Percentiles rank a stretch among this genome's conserved stretches.
phyloP scores from a whole-genome alignment of 2,797 vertebrate genomes.

The Urosaurus nigricauda region DNA sequence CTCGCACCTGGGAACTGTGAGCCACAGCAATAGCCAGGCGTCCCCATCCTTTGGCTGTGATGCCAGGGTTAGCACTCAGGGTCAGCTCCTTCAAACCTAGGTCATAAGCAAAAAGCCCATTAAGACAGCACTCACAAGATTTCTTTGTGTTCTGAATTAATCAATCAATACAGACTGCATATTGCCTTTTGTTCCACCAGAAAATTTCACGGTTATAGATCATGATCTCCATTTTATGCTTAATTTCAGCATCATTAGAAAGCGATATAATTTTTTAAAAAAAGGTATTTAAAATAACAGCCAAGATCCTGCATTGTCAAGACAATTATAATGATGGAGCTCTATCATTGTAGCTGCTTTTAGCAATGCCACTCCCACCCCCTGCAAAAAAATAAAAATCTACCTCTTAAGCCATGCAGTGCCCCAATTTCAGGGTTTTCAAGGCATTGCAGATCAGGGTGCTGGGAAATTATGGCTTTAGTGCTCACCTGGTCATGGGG shows the following conservation, averaged over 20 bases:
- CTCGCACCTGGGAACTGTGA: slow-evolving; percentile 94
- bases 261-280: not conserved
- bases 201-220: not conserved
- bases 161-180: not conserved
- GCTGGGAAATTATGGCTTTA: too few species aligned
- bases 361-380: too few species aligned
- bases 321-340: too few species aligned
- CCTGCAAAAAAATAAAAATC: too few species aligned
- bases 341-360: too few species aligned
- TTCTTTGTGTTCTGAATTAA: not conserved
- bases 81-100: slow-evolving; percentile 94
- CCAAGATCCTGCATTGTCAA: too few species aligned
- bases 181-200: not conserved
- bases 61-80: slow-evolving; percentile 92
- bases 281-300: not conserved
- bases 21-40: slow-evolving; percentile 92
- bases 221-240: not conserved
- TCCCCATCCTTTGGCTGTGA: slow-evolving; percentile 93
- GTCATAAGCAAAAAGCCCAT: slow-evolving; percentile 57
- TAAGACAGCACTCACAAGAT: slow-evolving; percentile 19
- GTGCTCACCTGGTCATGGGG: too few species aligned
- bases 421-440: too few species aligned
- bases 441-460: too few species aligned
- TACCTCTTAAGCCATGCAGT: too few species aligned
- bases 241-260: not conserved